These are phyloP conservation scores for Dicyrtoma fusca DNA, from an alignment of 2,888 invertebrate species.

Conservation along the genomic window DNA sequence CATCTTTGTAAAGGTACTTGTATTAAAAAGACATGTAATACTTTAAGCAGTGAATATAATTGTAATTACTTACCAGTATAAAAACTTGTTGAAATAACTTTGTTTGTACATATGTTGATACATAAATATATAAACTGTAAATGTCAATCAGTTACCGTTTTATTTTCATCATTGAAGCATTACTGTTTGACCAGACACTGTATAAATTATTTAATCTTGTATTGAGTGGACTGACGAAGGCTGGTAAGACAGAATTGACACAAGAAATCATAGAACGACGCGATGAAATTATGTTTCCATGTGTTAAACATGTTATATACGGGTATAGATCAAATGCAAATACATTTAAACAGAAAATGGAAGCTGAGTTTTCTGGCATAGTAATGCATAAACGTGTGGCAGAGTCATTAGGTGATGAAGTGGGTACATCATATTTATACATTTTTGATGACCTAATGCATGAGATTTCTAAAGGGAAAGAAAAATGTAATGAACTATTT, in stretches of 20 bases:
- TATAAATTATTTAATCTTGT: slow-evolving; percentile 7
- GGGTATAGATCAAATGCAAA: slow-evolving; percentile 25
- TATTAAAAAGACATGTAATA: too few species aligned
- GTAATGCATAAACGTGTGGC: slow-evolving; percentile 31
- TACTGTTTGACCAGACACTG: slow-evolving; percentile 3
- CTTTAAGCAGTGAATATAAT: too few species aligned
- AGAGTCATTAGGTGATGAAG: slow-evolving; percentile 21
- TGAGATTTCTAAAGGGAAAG: slow-evolving; percentile 8
- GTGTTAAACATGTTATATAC: slow-evolving; percentile 19
- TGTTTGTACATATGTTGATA: not conserved
- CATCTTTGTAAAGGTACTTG: too few species aligned
- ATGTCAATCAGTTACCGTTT: not conserved
- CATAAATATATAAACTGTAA: not conserved
- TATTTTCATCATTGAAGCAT: not conserved
- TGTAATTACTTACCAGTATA: not conserved
- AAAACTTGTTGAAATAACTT: not conserved
- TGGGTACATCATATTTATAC: slow-evolving; percentile 5
- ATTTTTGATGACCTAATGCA: slow-evolving; percentile 36
- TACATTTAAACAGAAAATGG: not conserved
- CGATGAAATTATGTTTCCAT: slow-evolving; percentile 28
- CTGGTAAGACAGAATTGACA: slow-evolving; percentile 27
- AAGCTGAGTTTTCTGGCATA: slow-evolving; percentile 3
- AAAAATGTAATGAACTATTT: slow-evolving; percentile 1
- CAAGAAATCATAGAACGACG: slow-evolving; percentile 15
- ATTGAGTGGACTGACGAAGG: slow-evolving; percentile 18